Conservation (phyloP, 2,797 vertebrate species). For the Spinibarbus caldwelli region DNA sequence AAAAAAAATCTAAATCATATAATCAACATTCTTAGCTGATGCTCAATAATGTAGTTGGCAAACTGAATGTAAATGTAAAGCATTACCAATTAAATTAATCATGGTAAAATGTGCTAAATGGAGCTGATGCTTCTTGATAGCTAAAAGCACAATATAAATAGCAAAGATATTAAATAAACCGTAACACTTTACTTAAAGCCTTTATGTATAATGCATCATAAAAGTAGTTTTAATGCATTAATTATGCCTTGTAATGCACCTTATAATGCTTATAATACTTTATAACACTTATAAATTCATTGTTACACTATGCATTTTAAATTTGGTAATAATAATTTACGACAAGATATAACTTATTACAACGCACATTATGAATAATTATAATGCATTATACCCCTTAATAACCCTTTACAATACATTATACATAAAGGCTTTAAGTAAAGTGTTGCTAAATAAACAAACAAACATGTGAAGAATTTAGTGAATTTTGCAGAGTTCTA, state of each 20-base stretch:
- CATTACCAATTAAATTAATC: background rate
- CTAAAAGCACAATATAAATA: background rate
- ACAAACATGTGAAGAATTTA: background rate
- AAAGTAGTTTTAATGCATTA: no score
- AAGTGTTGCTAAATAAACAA: background rate
- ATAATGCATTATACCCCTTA: no score
- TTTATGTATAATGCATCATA: background rate
- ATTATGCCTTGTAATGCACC: no score
- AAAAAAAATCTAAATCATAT: background rate
- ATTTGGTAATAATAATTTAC: no score
- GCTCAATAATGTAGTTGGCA: background rate
- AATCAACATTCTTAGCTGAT: background rate
- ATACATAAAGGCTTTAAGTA: background rate
- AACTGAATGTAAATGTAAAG: background rate
- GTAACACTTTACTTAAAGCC: background rate
- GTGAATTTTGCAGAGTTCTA: background rate
- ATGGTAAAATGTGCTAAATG: background rate
- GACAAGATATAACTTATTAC: no score
- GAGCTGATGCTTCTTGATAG: background rate
- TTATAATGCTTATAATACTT: no score
- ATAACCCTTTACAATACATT: background rate
- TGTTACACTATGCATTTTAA: no score
- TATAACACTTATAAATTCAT: no score
- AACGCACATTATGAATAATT: no score
- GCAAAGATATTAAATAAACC: background rate